Conservation (phyloP, 1,140 invertebrate species). For the Matsumurasca onukii region DNA sequence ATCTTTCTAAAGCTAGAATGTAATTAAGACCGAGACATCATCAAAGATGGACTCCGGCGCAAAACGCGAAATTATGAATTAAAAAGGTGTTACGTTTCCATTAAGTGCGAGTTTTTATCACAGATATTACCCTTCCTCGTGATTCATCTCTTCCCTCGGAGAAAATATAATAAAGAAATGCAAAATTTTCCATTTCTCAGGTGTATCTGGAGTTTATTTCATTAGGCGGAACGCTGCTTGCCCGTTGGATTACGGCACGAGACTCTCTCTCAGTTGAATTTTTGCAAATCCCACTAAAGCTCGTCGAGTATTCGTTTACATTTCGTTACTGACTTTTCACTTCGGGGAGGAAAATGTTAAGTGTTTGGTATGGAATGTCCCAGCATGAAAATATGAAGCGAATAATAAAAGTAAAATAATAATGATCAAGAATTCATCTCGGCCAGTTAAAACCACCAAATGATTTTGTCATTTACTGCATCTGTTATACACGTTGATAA, state of each 20-base stretch:
- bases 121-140: constrained; percentile 19
- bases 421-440: too few species aligned
- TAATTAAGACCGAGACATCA: constrained; percentile 16
- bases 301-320: too few species aligned
- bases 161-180: constrained; percentile 32
- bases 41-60: constrained; percentile 9
- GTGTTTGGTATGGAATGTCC: too few species aligned
- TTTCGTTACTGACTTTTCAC: too few species aligned
- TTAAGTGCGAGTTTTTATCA: constrained; percentile 29
- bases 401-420: too few species aligned
- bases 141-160: constrained; percentile 25
- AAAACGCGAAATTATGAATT: constrained; percentile 23
- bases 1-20: too few species aligned
- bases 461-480: too few species aligned
- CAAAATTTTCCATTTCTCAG: constrained; percentile 31
- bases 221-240: constrained; percentile 6
- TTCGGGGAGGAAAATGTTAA: too few species aligned
- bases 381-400: too few species aligned
- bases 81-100: constrained; percentile 31
- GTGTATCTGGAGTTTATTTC: constrained; percentile 31
- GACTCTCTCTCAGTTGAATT: constrained; percentile 1
- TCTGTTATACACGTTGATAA: too few species aligned
- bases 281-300: constrained; percentile 8
- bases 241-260: constrained; percentile 13
- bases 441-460: too few species aligned